Evolutionary conservation across 2,888 invertebrate species (phyloP).

Genomic region (Megalurothrips usitatus): DNA sequence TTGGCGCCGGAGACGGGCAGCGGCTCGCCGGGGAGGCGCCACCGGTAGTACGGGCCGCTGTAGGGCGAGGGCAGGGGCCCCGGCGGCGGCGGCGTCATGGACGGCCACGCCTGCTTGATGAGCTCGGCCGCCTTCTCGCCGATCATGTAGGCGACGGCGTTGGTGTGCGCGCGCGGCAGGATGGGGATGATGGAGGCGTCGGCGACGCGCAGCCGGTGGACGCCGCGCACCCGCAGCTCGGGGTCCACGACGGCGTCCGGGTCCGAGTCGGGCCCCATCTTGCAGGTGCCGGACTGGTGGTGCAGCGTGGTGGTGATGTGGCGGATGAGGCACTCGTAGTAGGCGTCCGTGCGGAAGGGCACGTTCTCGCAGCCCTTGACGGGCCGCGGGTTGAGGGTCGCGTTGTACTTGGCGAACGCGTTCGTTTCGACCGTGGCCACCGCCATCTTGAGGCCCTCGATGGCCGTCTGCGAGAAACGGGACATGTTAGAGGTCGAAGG

Average conservation of each 20-base stretch:
- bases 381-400: conserved; percentile 50
- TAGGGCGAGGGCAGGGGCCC: conserved; percentile 35
- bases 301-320: conserved; percentile 55
- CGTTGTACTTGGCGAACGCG: conserved; percentile 39
- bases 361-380: conserved; percentile 53
- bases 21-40: conserved; percentile 10
- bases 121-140: conserved; percentile 47
- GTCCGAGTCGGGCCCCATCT: conserved; percentile 57
- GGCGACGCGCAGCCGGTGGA: conserved; percentile 51
- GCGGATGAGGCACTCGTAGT: conserved; percentile 56
- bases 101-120: conserved; percentile 39
- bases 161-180: conserved; percentile 55
- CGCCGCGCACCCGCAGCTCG: conserved; percentile 52
- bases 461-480: background rate
- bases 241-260: conserved; percentile 51
- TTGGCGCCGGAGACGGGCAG: conserved; percentile 7
- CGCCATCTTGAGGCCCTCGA: conserved; percentile 36
- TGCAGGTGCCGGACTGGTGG: conserved; percentile 65
- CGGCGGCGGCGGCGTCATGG: conserved; percentile 27
- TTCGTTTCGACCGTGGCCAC: conserved; percentile 40
- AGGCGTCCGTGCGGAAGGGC: conserved; percentile 42
- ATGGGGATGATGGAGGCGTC: conserved; percentile 54
- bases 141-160: conserved; percentile 53
- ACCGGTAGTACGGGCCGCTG: conserved; percentile 17
- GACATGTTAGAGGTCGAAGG: background rate